These are phyloP conservation scores for Invenusta paracnida DNA, from an alignment of 2,888 invertebrate genomes.

Conservation along the genomic window DNA sequence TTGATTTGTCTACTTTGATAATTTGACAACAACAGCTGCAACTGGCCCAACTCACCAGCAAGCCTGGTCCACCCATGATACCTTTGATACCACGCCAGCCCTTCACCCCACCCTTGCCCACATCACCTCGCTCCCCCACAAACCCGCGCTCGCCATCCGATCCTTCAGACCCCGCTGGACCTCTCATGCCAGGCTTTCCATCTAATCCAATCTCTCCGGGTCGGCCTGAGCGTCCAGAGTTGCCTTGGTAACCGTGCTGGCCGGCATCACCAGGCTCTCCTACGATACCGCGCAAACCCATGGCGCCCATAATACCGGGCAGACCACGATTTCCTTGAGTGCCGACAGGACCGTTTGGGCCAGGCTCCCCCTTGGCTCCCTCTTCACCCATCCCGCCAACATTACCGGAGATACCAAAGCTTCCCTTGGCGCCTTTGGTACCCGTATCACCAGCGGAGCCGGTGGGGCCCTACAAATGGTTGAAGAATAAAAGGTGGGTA, in stretches of 20 bases:
- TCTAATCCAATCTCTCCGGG: neutral
- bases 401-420: neutral
- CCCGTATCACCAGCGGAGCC: neutral
- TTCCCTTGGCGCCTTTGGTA: neutral
- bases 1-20: no score
- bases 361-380: neutral
- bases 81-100: conserved; percentile 2
- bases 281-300: neutral
- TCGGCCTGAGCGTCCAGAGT: neutral
- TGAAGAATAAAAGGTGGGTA: neutral
- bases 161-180: neutral
- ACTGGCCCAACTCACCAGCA: neutral
- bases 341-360: neutral
- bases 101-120: neutral
- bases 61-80: neutral
- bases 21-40: neutral
- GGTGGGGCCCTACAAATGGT: neutral
- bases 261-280: neutral
- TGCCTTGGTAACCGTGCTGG: neutral
- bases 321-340: neutral
- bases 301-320: neutral
- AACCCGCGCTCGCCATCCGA: neutral
- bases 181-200: neutral
- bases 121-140: neutral
- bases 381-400: neutral